Evolutionary conservation across 1,140 invertebrate genomes (phyloP).

Genomic region (Cepaea nemoralis): DNA sequence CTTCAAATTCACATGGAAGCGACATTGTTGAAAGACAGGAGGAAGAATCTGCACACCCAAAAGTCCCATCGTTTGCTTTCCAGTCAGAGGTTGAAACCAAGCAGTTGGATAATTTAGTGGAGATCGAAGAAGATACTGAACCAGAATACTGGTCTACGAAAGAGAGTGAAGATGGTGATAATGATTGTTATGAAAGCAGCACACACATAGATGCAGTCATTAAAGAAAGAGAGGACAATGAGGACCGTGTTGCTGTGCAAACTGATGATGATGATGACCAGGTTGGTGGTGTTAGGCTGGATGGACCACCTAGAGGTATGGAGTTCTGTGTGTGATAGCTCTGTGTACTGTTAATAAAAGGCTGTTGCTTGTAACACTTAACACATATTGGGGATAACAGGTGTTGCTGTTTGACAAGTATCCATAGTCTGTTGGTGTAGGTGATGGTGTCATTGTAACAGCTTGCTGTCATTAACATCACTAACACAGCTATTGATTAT

Average conservation of each 20-base stretch:
- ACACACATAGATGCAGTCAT: not conserved
- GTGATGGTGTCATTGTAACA: no score
- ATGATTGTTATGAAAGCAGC: not conserved
- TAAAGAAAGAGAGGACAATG: not conserved
- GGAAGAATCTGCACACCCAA: not conserved
- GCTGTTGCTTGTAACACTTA: not conserved
- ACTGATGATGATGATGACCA: not conserved
- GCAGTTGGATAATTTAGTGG: not conserved
- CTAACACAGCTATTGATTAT: no score
- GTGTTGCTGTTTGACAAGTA: no score
- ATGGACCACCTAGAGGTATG: constrained; percentile 2
- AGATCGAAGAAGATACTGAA: not conserved
- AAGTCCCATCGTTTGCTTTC: not conserved
- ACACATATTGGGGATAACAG: no score
- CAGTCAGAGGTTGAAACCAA: not conserved
- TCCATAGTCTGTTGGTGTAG: no score
- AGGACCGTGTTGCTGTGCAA: not conserved
- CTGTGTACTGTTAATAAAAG: not conserved
- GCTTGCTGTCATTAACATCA: no score
- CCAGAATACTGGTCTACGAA: not conserved
- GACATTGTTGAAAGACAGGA: not conserved
- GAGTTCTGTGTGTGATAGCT: not conserved
- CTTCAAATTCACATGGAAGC: not conserved
- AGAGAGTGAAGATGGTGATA: not conserved
- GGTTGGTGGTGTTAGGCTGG: not conserved